A percentile compares a stretch with the other conserved stretches of the same genome.
Evolutionary conservation across 2,113 vertebrate genomes (phyloP).

Genomic region (Gasterosteus aculeatus): DNA sequence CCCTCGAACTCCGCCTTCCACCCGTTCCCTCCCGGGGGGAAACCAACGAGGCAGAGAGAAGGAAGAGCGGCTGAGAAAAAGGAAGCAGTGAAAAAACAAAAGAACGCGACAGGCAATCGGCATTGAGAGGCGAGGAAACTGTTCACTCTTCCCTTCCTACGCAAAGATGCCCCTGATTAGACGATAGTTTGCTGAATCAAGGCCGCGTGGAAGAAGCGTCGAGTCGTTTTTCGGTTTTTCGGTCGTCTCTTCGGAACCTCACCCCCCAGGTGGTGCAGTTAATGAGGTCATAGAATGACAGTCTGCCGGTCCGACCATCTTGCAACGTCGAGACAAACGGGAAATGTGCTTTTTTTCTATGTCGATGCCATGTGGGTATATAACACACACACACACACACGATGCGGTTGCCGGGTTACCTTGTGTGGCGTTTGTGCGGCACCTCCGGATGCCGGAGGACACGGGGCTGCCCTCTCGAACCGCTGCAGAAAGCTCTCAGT

Average conservation of each 20-base stretch:
- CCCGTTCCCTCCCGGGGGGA: conserved; percentile 52
- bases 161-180: conserved; percentile 18
- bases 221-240: too few relatives aligned
- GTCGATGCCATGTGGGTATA: neutral
- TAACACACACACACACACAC: conserved; percentile 29
- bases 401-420: conserved; percentile 61
- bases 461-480: conserved; percentile 37
- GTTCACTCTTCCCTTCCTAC: conserved; percentile 43
- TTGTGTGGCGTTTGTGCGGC: conserved; percentile 59
- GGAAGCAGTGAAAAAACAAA: conserved; percentile 23
- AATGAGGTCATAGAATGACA: neutral
- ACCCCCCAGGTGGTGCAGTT: neutral
- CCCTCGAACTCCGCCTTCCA: conserved; percentile 73
- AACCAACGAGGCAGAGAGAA: conserved; percentile 36
- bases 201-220: too few relatives aligned
- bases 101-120: conserved; percentile 25
- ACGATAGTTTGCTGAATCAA: conserved; percentile 7
- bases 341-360: neutral
- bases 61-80: conserved; percentile 45
- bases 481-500: conserved; percentile 63
- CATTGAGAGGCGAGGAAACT: conserved; percentile 26
- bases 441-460: conserved; percentile 43
- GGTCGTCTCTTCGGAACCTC: neutral
- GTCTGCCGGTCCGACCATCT: neutral
- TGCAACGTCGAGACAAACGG: neutral